Base-by-base conservation (phyloP, 2,888 invertebrate genomes). In the Heliothis peltigera region DNA sequence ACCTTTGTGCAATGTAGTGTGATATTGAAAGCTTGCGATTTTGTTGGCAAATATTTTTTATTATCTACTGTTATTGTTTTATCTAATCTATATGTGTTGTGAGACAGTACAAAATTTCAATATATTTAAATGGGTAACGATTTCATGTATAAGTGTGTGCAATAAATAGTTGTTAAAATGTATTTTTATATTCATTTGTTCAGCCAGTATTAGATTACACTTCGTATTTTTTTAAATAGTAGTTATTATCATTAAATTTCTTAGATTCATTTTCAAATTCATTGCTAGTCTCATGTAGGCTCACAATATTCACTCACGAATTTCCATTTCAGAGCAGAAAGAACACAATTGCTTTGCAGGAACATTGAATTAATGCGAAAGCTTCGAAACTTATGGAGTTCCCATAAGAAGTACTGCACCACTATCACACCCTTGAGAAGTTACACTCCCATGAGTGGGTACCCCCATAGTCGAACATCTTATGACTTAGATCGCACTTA, bases 301-400 rank as follows among this genome's bases (percentile, higher is more conserved):
- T 59, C 75, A 72, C 64, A 49, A 69, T 56, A 76, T 78, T 81
- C 78, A 80, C 79, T 55, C 75, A 66, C 69, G 32, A 48, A 77
- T 72, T 91, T 92, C 80, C 84, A 82, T 95, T 96, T 89, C 95
- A 96, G 96, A 96, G 90, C 91, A 90, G 96, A 96, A 84, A 95
- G 92, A 89, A 89, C 93, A 86, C 95, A 95, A 87, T 94, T 96
- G 92, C 95, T 95, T 91, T 94, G 92, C 89, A 96, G 96, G 89
- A 96, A 96, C 89, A 91, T 92, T 82, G 96, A 96, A 82, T 93
- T 96, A 85, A 95, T 96, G 95, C 93, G 94, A 89, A 96, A 96
- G 89, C 94, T 96, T 80, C 94, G 95, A 86, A 95, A 93, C 79
- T 89, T 96, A 71, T 96, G 96, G 96, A 94, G 92, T 85, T 95